These are phyloP conservation scores for Trachelus stipa DNA, from an alignment of 2,888 invertebrate species.

Conservation along the genomic window DNA sequence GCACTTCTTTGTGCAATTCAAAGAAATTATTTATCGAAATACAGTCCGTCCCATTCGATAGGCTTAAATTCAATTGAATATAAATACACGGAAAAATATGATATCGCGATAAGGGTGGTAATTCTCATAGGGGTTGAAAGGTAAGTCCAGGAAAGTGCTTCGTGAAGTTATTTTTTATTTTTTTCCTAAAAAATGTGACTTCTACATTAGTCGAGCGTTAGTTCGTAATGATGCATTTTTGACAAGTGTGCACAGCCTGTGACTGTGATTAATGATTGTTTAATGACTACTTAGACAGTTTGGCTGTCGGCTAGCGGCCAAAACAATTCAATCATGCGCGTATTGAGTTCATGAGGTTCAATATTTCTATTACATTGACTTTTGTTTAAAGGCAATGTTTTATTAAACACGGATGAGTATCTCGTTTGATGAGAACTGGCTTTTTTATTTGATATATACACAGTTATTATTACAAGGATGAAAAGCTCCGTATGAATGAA, in stretches of 20 bases:
- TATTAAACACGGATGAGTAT: neutral
- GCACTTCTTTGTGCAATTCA: neutral
- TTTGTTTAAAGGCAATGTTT: neutral
- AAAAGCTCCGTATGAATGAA: neutral
- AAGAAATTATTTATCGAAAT: neutral
- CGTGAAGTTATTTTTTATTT: neutral
- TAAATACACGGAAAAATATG: neutral
- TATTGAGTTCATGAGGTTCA: neutral
- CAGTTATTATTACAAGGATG: neutral
- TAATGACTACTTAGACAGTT: slow-evolving; percentile 56
- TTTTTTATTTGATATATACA: neutral
- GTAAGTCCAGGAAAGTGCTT: neutral
- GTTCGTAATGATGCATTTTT: neutral
- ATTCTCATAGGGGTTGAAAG: neutral
- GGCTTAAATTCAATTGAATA: neutral
- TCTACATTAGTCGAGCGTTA: neutral
- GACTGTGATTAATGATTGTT: slow-evolving; percentile 58
- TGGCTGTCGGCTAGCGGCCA: slow-evolving; percentile 44
- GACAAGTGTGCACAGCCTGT: slow-evolving; percentile 3
- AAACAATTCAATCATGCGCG: slow-evolving; percentile 47
- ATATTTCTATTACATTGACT: neutral
- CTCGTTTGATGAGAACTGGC: neutral
- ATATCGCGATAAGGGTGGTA: neutral
- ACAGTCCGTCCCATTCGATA: neutral
- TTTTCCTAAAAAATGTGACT: neutral